Base-by-base conservation (phyloP, 2,797 vertebrate genomes). In the Anomalospiza imberbis region DNA sequence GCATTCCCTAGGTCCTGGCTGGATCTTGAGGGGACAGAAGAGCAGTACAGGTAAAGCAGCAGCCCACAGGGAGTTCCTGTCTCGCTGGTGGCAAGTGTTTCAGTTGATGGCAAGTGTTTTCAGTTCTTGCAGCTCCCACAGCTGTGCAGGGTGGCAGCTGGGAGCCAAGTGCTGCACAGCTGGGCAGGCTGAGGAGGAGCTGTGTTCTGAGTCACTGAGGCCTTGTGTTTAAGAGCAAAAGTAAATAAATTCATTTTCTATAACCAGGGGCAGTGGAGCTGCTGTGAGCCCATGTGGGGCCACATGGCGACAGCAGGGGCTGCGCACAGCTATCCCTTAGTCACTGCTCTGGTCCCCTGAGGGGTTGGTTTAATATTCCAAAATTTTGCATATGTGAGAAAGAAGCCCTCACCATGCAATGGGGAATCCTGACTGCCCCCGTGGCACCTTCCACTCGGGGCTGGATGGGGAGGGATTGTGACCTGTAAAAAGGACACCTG, bases 241-340 rank as follows among this genome's bases (percentile, higher is more conserved):
- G 26, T 21, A 36, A 87, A 83, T 31, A 12, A 83, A 76, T 6
- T n/a, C 22, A 29, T 0, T 62, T 90, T 66, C 47, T 78, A 22
- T 31, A 14, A 10, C 11, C 3, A 53, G 44, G 12, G 3, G 31
- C 11, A 28, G 34, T 67, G 36, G 45, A 80, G 54, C 57, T 66
- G 57, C 47, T 0, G 1, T 8, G 38, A 65, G 34, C 38, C 42
- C 13, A 0, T 8, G 21, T n/a, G 15, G 67, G 57, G 50, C 31
- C 0, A 0, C 7, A 0, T 0, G 3, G 51, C 0, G 3, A 16
- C 17, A 34, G 17, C 15, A 3, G 40, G 51, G 53, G 42, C 11
- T 66, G 20, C 54, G 36, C 57, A 4, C 47, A 58, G 8, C n/a
- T 54, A 0, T 28, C 44, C n/a, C 10, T 9, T 2, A 9, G 55